Evolutionary conservation across 2,113 vertebrate genomes (phyloP).

Genomic region (Leptobrachium ailaonicum): DNA sequence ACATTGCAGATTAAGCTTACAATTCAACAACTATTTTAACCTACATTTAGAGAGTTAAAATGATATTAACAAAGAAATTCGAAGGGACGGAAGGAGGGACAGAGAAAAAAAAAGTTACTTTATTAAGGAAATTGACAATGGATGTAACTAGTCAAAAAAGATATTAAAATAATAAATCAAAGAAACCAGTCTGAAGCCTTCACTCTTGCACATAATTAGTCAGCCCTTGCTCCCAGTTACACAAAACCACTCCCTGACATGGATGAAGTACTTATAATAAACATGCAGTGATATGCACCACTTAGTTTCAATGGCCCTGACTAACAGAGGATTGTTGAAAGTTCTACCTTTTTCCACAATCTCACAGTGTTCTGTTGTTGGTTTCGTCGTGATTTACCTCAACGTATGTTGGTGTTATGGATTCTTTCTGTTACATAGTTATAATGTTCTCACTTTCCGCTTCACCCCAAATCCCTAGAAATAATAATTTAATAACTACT

Average conservation of each 20-base stretch:
- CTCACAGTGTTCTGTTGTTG: background rate
- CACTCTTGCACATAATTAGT: slow-evolving; percentile 5
- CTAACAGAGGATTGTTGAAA: background rate
- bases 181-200: background rate
- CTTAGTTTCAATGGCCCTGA: slow-evolving; percentile 15
- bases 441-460: background rate
- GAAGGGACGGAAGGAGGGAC: no score
- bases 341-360: background rate
- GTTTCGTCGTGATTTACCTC: background rate
- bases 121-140: no score
- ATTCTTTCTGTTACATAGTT: background rate
- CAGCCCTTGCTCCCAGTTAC: background rate
- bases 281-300: slow-evolving; percentile 10
- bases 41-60: no score
- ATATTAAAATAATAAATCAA: no score
- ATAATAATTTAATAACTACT: background rate
- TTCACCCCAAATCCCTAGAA: background rate
- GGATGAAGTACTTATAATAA: slow-evolving; percentile 15
- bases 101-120: no score
- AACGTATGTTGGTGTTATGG: background rate
- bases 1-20: no score
- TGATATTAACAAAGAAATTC: no score
- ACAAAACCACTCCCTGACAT: background rate
- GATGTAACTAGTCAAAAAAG: no score
- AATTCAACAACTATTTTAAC: no score